Evolutionary conservation across 2,888 invertebrate species (phyloP), one percentile per base, ranked within the genome.

Genomic region (Chirona hameri): DNA sequence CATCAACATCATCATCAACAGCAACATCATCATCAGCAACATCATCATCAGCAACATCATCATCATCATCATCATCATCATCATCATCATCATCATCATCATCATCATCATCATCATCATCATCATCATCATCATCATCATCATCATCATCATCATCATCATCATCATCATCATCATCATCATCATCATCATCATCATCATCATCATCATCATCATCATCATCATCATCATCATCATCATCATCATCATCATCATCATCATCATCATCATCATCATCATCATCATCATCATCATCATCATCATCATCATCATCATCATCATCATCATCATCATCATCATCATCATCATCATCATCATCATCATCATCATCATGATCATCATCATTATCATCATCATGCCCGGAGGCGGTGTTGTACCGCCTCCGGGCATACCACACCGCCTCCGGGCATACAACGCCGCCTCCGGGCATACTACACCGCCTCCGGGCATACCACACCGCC

Each of bases 311-410:
- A 81, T 81, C 27, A 81, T 81, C 39, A 81, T 81, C 27, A 81
- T 81, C 39, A 81, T 81, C 39, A 81, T 81, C 39, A 81, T 81
- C 39, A 81, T 81, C 39, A 81, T 81, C 65, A 81, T 81, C 39
- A 81, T 81, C 27, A 81, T 81, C 39, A 81, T 81, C 65, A 81
- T 81, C 27, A 81, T 81, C 39, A 81, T 81, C 39, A 69, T 81
- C 39, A 76, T 81, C 39, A 81, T 81, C 39, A 81, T 81, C 39
- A 81, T 81, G 27, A 81, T 81, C 39, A 57, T 81, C 27, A 81
- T 81, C 39, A 57, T 81, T 57, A 81, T 81, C 39, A 81, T 81
- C 18, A 81, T 81, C 39, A 81, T 69, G 27, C n/a, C 57, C 31
- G 31, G 52, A 29, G 60, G 0, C 39, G 60, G 14, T 57, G 60